phyloP scores from a whole-genome alignment of 2,888 invertebrate genomes.

The Ectropis crepuscularia region DNA sequence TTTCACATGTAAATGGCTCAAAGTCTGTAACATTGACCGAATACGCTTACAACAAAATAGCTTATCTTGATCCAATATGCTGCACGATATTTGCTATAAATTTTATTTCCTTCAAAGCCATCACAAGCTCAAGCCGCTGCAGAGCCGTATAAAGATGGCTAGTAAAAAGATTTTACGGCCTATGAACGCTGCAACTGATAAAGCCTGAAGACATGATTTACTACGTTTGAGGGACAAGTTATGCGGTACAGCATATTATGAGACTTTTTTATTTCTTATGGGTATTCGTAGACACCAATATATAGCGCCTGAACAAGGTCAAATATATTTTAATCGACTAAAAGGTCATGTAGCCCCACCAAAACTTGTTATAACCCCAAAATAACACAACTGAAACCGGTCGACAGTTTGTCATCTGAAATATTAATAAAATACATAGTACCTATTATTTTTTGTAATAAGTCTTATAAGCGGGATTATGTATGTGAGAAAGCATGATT shows the following conservation, averaged over 20 bases:
- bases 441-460: too few relatives aligned
- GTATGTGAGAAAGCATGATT: too few relatives aligned
- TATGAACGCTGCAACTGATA: slow-evolving; percentile 60
- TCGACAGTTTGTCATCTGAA: too few relatives aligned
- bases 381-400: too few relatives aligned
- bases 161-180: slow-evolving; percentile 56
- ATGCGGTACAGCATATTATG: slow-evolving; percentile 4
- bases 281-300: too few relatives aligned
- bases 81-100: slow-evolving; percentile 27
- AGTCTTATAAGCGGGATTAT: too few relatives aligned
- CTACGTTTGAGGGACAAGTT: slow-evolving; percentile 28
- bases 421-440: too few relatives aligned
- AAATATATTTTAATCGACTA: too few relatives aligned
- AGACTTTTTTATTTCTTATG: too few relatives aligned
- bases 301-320: too few relatives aligned
- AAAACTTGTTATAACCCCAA: too few relatives aligned
- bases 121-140: slow-evolving; percentile 31
- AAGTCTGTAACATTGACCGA: neutral
- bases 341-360: too few relatives aligned
- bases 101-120: slow-evolving; percentile 30
- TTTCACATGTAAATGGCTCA: neutral
- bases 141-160: slow-evolving; percentile 38
- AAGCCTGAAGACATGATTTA: slow-evolving; percentile 51
- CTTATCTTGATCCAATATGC: slow-evolving; percentile 21
- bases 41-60: slow-evolving; percentile 1